Evolutionary conservation across 1,140 invertebrate species (phyloP).

Genomic region (Drosophila melanogaster): DNA sequence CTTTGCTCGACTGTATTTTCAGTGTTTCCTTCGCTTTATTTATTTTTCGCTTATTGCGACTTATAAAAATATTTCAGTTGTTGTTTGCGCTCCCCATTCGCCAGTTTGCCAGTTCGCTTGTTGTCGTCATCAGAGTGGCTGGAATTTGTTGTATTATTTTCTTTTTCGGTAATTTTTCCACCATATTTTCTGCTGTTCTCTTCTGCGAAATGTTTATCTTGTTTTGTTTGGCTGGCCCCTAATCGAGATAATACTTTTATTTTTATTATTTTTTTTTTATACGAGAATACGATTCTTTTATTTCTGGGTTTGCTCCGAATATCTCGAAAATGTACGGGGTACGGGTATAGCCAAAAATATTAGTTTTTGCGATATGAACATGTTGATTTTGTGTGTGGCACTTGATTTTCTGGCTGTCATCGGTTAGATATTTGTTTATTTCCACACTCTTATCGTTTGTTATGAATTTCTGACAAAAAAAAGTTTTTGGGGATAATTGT

Average conservation of each 20-base stretch:
- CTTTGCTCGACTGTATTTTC: conserved; percentile 5
- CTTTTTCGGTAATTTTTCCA: conserved; percentile 32
- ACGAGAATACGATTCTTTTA: conserved; percentile 10
- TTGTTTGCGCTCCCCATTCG: conserved; percentile 33
- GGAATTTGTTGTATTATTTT: conserved; percentile 53
- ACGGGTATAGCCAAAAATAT: not conserved
- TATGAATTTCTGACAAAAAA: conserved; percentile 15
- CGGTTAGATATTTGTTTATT: conserved; percentile 7
- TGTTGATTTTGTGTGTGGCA: not conserved
- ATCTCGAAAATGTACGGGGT: no score
- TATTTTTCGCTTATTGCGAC: conserved; percentile 79
- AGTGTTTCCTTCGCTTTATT: conserved; percentile 44
- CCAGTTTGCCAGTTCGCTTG: conserved; percentile 5
- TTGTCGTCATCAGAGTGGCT: conserved; percentile 59
- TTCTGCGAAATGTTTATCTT: conserved; percentile 29
- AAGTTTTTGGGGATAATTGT: not conserved
- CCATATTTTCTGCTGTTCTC: conserved; percentile 20
- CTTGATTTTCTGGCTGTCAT: conserved; percentile 18
- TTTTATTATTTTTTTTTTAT: conserved; percentile 32
- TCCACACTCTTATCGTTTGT: conserved; percentile 28
- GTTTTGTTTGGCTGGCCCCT: conserved; percentile 45
- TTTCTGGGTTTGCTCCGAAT: conserved; percentile 8
- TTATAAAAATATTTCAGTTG: conserved; percentile 60
- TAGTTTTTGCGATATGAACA: not conserved
- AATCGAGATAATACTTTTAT: conserved; percentile 55